A percentile compares a stretch with the other conserved stretches of the same genome.
phyloP scores from a whole-genome alignment of 2,888 invertebrate genomes.

The Drosophila parthenogenetica region DNA sequence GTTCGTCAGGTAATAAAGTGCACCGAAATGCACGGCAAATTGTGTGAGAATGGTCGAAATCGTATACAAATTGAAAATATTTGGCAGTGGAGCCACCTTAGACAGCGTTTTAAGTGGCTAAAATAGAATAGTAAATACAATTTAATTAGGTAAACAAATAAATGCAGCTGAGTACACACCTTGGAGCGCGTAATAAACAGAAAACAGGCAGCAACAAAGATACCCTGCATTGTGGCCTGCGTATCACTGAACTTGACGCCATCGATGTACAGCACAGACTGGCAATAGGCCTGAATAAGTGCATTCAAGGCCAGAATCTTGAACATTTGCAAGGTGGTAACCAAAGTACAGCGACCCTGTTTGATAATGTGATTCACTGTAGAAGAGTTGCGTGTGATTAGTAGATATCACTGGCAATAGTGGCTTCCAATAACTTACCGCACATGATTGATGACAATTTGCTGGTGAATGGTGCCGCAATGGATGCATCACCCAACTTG shows the following conservation, averaged over 20 bases:
- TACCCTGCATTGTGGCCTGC: slow-evolving; percentile 98
- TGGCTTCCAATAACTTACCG: too few relatives aligned
- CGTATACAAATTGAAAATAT: slow-evolving; percentile 99
- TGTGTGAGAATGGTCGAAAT: slow-evolving; percentile 97
- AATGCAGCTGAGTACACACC: slow-evolving; percentile 86
- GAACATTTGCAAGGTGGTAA: slow-evolving; percentile 99
- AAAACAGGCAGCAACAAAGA: slow-evolving; percentile 98
- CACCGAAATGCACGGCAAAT: slow-evolving; percentile 97
- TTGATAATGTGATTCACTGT: slow-evolving; percentile 99
- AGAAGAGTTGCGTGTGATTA: slow-evolving; percentile 61
- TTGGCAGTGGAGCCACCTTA: slow-evolving; percentile 97
- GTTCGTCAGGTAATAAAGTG: slow-evolving; percentile 94
- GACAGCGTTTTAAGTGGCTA: slow-evolving; percentile 96
- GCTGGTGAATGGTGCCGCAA: slow-evolving; percentile 99
- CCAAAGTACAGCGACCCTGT: slow-evolving; percentile 99
- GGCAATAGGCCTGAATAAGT: slow-evolving; percentile 98
- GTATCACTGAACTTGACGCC: slow-evolving; percentile 99
- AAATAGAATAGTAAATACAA: slow-evolving; percentile 66
- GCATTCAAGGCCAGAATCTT: slow-evolving; percentile 99
- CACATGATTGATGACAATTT: slow-evolving; percentile 97
- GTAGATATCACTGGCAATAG: too few relatives aligned
- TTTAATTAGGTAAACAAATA: background rate
- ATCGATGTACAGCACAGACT: slow-evolving; percentile 98
- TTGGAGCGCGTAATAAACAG: slow-evolving; percentile 99
- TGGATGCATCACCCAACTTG: slow-evolving; percentile 98